Evolutionary conservation across 2,797 vertebrate genomes (phyloP).

Genomic region (Etheostoma nigrum): DNA sequence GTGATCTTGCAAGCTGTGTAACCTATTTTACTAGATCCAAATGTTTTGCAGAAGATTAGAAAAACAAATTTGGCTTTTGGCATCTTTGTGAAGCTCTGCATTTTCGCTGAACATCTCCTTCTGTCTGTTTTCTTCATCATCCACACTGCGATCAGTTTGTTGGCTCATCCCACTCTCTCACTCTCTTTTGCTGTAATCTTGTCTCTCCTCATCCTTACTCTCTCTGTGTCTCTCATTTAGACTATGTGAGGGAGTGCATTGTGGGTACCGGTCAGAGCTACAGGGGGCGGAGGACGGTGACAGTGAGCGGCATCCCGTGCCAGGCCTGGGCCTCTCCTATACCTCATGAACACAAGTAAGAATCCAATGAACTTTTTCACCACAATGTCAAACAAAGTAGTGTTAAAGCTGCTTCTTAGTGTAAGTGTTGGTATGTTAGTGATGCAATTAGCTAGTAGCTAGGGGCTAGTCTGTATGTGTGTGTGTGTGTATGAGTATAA

Average conservation of each 20-base stretch:
- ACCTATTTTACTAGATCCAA: constrained; percentile 46
- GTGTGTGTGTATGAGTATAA: constrained; percentile 57
- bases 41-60: constrained; percentile 60
- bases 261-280: constrained; percentile 94
- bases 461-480: constrained; percentile 52
- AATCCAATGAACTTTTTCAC: constrained; percentile 44
- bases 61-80: constrained; percentile 76
- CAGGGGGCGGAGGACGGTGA: constrained; percentile 91
- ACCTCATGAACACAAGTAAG: constrained; percentile 98
- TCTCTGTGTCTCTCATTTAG: constrained; percentile 63
- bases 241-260: constrained; percentile 95
- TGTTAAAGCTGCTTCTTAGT: constrained; percentile 48
- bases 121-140: constrained; percentile 75
- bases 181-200: constrained; percentile 24
- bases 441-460: constrained; percentile 66
- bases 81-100: constrained; percentile 58
- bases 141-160: constrained; percentile 35
- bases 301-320: constrained; percentile 91
- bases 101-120: constrained; percentile 51
- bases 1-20: constrained; percentile 40
- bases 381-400: constrained; percentile 47
- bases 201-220: constrained; percentile 13
- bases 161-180: constrained; percentile 45
- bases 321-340: constrained; percentile 95
- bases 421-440: constrained; percentile 57